Conservation (phyloP, 2,113 vertebrate genomes). For the Scalopus aquaticus region DNA sequence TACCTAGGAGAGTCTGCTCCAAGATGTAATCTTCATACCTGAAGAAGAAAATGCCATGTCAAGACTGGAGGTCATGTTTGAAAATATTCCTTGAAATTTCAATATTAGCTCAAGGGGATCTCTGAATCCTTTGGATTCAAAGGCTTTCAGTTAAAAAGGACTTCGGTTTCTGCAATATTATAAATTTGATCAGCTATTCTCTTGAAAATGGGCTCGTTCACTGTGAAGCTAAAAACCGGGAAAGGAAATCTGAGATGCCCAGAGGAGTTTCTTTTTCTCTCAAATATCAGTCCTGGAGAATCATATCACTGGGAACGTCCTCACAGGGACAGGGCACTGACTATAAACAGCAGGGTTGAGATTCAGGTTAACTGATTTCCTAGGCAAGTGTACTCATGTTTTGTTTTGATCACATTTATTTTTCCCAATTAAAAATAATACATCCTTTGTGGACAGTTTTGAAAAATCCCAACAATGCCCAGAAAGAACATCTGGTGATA, state of each 20-base stretch:
- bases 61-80: background rate
- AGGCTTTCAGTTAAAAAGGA: background rate
- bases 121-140: background rate
- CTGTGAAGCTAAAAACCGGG: background rate
- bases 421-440: slow-evolving; percentile 53
- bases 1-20: background rate
- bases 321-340: background rate
- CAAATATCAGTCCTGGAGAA: background rate
- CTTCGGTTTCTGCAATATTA: background rate
- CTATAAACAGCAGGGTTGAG: background rate
- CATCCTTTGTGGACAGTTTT: slow-evolving; percentile 27
- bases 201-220: background rate
- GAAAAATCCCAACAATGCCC: slow-evolving; percentile 10
- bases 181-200: background rate
- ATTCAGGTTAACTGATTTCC: background rate
- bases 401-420: background rate
- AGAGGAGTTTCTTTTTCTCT: background rate
- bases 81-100: background rate
- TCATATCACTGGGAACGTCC: background rate
- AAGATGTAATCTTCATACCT: background rate
- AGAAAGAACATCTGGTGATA: slow-evolving; percentile 49
- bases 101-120: background rate
- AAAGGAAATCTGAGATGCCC: background rate
- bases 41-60: background rate
- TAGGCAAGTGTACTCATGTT: accelerated